Percentiles rank a stretch among this genome's conserved stretches.
Conservation (phyloP, 1,140 invertebrate genomes). For the Aricia agestis region DNA sequence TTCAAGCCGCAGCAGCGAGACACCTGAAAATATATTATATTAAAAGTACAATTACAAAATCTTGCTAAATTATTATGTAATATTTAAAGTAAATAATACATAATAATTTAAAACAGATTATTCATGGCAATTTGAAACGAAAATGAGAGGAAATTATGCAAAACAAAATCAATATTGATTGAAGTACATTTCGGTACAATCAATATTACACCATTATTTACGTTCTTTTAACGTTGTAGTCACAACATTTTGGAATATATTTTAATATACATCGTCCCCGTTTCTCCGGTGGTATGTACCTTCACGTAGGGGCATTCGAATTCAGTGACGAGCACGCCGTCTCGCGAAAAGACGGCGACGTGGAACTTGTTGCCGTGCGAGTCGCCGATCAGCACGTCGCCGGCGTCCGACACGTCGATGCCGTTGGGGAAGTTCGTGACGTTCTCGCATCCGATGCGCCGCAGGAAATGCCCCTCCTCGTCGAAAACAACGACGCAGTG, state of each 20-base stretch:
- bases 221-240: no score
- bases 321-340: slow-evolving; percentile 91
- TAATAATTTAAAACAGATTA: no score
- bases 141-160: no score
- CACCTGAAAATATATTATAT: slow-evolving; percentile 79
- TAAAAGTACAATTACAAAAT: slow-evolving; percentile 15
- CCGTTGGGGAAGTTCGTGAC: slow-evolving; percentile 98
- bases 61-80: no score
- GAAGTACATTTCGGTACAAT: no score
- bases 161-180: no score
- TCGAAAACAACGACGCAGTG: slow-evolving; percentile 97
- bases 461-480: slow-evolving; percentile 92
- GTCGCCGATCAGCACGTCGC: slow-evolving; percentile 96
- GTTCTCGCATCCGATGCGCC: slow-evolving; percentile 95
- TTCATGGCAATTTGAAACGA: no score
- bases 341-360: slow-evolving; percentile 93
- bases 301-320: slow-evolving; percentile 98
- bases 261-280: no score
- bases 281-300: no score
- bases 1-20: slow-evolving; percentile 97
- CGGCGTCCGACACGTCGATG: slow-evolving; percentile 97
- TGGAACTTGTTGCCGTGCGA: slow-evolving; percentile 98
- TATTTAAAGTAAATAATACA: neutral
- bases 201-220: no score
- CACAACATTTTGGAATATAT: no score